Conservation (phyloP, 2,797 vertebrate species). For the Sebastes kiyomatsui region DNA sequence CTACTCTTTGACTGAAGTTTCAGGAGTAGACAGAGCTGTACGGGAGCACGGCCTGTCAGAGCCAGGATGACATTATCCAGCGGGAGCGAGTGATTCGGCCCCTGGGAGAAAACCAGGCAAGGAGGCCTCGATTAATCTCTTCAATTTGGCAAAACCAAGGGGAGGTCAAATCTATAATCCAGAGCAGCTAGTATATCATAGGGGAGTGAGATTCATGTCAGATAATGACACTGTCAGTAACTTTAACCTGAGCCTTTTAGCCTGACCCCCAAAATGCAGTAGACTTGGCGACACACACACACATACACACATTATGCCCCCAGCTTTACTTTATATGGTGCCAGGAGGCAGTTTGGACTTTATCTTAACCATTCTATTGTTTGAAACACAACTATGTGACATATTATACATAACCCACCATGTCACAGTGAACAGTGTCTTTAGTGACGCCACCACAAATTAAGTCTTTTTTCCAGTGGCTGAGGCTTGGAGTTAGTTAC, state of each 20-base stretch:
- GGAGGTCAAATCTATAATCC: constrained; percentile 68
- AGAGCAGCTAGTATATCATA: constrained; percentile 70
- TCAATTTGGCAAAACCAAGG: constrained; percentile 55
- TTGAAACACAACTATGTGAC: constrained; percentile 37
- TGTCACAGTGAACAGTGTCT: constrained; percentile 49
- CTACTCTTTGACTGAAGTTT: background rate
- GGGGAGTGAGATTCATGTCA: constrained; percentile 56
- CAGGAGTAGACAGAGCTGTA: constrained; percentile 25
- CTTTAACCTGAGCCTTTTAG: constrained; percentile 51
- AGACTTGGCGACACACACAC: constrained; percentile 27
- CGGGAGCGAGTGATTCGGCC: constrained; percentile 49
- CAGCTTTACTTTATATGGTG: background rate
- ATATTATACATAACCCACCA: constrained; percentile 41
- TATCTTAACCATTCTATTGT: constrained; percentile 42
- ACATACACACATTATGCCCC: background rate
- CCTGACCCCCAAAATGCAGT: constrained; percentile 25
- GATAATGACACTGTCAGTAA: constrained; percentile 59
- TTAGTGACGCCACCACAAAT: constrained; percentile 50
- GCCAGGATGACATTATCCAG: constrained; percentile 60
- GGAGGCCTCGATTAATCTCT: constrained; percentile 62
- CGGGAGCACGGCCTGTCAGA: constrained; percentile 51
- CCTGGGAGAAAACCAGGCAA: constrained; percentile 47
- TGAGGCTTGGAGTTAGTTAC: constrained; percentile 19
- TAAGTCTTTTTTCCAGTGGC: constrained; percentile 67
- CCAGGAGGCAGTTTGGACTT: background rate